phyloP scores from a whole-genome alignment of 2,888 invertebrate species.

The Lagria hirta region DNA sequence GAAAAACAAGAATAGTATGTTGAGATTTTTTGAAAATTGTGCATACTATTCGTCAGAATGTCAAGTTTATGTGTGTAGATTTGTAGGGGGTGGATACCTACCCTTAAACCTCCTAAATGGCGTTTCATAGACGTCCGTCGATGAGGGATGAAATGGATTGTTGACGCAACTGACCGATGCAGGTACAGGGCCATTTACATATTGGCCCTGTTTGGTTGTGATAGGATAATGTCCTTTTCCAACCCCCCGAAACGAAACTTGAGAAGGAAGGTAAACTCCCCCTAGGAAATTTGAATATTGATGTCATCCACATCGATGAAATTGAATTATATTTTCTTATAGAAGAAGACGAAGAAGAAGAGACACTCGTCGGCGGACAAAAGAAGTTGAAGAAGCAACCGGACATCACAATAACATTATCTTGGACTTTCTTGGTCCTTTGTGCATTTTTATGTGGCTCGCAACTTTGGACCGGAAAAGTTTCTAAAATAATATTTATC shows the following conservation, averaged over 20 bases:
- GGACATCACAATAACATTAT: conserved; percentile 32
- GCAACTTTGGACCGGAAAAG: conserved; percentile 44
- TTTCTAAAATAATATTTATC: conserved; percentile 52
- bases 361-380: conserved; percentile 38
- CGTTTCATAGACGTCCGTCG: no score
- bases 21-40: no score
- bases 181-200: conserved; percentile 44
- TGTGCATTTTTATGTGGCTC: conserved; percentile 49
- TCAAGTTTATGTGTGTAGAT: no score
- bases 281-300: conserved; percentile 50
- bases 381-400: conserved; percentile 21
- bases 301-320: conserved; percentile 44
- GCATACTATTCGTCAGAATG: no score
- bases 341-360: no score
- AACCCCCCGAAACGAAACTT: conserved; percentile 45
- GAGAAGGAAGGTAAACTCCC: conserved; percentile 50
- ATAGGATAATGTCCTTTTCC: conserved; percentile 50
- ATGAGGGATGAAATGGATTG: conserved; percentile 54
- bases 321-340: conserved; percentile 43
- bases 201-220: conserved; percentile 51
- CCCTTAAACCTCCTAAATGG: no score
- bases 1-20: no score
- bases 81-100: no score
- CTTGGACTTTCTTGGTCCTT: conserved; percentile 34
- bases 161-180: conserved; percentile 55